A percentile compares a stretch with the other conserved stretches of the same genome.
These are phyloP conservation scores for Mythimna impura DNA, from an alignment of 2,888 invertebrate genomes.

Conservation along the genomic window DNA sequence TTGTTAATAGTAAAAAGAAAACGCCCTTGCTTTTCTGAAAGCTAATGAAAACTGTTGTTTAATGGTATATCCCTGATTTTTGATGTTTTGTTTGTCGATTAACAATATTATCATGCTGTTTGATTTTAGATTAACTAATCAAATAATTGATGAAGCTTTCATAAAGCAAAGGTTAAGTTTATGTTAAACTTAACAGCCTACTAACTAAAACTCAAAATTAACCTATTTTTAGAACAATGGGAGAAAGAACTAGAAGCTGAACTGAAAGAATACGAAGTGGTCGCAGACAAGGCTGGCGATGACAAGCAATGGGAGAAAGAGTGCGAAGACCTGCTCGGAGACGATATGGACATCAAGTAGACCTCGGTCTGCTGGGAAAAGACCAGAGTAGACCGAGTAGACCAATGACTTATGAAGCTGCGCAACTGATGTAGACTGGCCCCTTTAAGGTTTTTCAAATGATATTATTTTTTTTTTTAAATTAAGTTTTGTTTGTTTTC, in stretches of 20 bases:
- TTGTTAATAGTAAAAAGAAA: not conserved
- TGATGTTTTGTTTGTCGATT: not conserved
- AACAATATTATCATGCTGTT: not conserved
- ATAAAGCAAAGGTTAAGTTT: not conserved
- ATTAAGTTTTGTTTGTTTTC: conserved; percentile 6
- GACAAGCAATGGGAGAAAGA: conserved; percentile 93
- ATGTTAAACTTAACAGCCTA: not conserved
- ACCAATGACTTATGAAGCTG: conserved; percentile 36
- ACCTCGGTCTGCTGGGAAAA: conserved; percentile 48
- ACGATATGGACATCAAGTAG: conserved; percentile 91
- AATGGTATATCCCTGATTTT: not conserved
- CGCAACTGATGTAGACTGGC: conserved; percentile 38
- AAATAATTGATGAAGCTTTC: not conserved
- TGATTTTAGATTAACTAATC: not conserved
- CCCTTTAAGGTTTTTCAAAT: conserved; percentile 29
- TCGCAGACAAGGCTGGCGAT: conserved; percentile 87
- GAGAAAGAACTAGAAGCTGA: conserved; percentile 98
- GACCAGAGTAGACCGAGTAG: conserved; percentile 49
- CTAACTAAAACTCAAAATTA: conserved; percentile 15
- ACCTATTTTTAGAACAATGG: conserved; percentile 95
- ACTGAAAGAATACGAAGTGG: conserved; percentile 98
- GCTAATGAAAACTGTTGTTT: not conserved
- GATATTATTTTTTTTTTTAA: conserved; percentile 41
- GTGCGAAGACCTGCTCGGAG: conserved; percentile 92
- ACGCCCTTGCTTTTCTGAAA: not conserved